Base-by-base conservation (phyloP, 2,797 vertebrate species). In the Pseudochromis fuscus region DNA sequence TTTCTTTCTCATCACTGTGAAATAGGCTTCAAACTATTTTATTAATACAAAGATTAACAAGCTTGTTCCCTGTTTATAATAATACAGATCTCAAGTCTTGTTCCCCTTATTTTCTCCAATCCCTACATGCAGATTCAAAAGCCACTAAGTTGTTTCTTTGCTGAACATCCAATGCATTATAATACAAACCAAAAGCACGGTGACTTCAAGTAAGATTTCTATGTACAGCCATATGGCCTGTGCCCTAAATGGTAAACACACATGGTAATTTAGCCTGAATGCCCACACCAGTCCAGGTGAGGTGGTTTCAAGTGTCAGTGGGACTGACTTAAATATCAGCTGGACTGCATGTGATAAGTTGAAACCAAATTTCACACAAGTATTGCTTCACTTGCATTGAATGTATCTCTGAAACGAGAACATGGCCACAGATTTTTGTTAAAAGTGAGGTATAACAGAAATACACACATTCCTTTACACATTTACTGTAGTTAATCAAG, bases 161-260 rank as follows among this genome's bases (percentile, higher is more conserved):
- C 77, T 82, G 62, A 89, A 92, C 82, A 91, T 88, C 86, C 86
- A 87, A 88, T 90, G 86, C 83, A 77, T 86, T 91, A 91, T 90
- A 86, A 66, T 88, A 91, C 83, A 92, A 91, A 92, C 72, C 81
- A 85, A 89, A 89, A 83, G 77, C 80, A 85, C 85, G 81, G 82
- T 61, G 75, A 89, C 78, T 92, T 93, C 91, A 93, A 94, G 93
- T 94, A 93, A 76, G 82, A n/a, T 90, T 84, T 87, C 71, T 92
- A 92, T 93, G 76, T 91, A 91, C 88, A 92, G 81, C 59, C 82
- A 65, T 73, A 65, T 70, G 80, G 78, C 70, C 73, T 58, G 49
- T 46, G 52, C 78, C 78, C 70, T 49, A 66, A 56, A 68, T 51
- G 77, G 77, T 70, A 62, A 79, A 78, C 71, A 79, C 75, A 88